These are phyloP conservation scores for Yoshiicerus persimilis DNA, from an alignment of 1,140 invertebrate species.

Conservation along the genomic window DNA sequence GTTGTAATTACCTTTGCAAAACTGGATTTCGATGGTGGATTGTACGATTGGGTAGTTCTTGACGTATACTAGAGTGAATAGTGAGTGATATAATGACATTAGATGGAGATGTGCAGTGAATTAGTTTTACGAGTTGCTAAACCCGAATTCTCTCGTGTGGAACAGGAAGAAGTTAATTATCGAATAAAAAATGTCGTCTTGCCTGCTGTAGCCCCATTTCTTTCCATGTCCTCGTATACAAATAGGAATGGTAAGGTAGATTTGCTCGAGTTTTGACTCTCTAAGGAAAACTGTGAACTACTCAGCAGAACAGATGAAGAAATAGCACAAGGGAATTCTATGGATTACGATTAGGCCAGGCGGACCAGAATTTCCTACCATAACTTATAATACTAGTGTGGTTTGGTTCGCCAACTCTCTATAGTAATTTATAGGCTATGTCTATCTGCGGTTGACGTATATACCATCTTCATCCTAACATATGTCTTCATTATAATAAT, in stretches of 20 bases:
- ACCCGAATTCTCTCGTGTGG: constrained; percentile 4
- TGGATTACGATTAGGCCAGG: neutral
- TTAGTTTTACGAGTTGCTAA: constrained; percentile 15
- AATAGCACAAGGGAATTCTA: neutral
- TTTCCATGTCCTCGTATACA: neutral
- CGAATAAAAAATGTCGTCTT: neutral
- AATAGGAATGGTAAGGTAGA: neutral
- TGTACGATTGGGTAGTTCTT: no score
- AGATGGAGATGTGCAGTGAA: neutral
- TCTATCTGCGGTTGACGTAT: neutral
- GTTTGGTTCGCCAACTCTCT: neutral
- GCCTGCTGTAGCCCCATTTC: neutral
- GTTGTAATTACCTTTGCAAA: neutral
- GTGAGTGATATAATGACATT: neutral
- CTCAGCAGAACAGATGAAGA: neutral
- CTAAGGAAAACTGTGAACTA: neutral
- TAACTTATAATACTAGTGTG: neutral
- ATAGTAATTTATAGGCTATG: neutral
- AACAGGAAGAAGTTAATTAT: constrained; percentile 33
- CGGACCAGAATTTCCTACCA: neutral
- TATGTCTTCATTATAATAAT: no score
- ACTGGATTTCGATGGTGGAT: neutral
- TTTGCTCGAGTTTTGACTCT: neutral
- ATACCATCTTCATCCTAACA: no score
- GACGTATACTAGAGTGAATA: neutral